Base-by-base conservation (phyloP, 2,797 vertebrate genomes). In the Pangasius sanitwongsei region DNA sequence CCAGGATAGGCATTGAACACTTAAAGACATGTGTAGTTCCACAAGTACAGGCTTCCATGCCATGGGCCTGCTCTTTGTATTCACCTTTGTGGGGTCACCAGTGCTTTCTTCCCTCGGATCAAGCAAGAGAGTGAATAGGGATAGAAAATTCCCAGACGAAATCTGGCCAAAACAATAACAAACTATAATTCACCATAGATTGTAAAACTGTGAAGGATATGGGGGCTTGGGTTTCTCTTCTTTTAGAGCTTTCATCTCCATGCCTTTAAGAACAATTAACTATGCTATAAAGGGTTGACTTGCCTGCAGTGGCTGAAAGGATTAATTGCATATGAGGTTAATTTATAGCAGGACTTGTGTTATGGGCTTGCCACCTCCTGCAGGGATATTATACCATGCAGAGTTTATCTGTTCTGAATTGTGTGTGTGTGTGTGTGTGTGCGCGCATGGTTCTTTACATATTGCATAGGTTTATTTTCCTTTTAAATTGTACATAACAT, bases 341-440 rank as follows among this genome's bases (percentile, higher is more conserved):
- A 94, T 96, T 95, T 96, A 95, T 93, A 84, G 91, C 23, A 86
- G 87, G 91, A 88, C 91, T 94, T 92, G 90, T 65, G 89, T 91
- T 92, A 93, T 89, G 85, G 92, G 86, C 88, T 89, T 75, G 50
- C 61, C 89, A 94, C 92, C 94, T 94, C 94, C 94, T 93, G 94
- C 82, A 12, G 93, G 67, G 93, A 92, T 94, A 93, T 95, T 95
- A 92, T 89, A 92, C 89, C 92, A 93, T 84, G 72, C 89, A 55
- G 44, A 92, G 91, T 89, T 92, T 91, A 87, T 85, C 87, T 91
- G 89, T 92, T 92, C 92, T 91, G 84, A 57, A 74, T 4, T 77
- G 80, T 23, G 80, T 94, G 37, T 37, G 37, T 63, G 55, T 59
- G 53, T 59, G n/a, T 59, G 53, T 81, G 48, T 78, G 28, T 80